Percentiles rank a stretch among this genome's conserved stretches.
Conservation (phyloP, 2,113 vertebrate genomes). For the Chaetops frenatus region DNA sequence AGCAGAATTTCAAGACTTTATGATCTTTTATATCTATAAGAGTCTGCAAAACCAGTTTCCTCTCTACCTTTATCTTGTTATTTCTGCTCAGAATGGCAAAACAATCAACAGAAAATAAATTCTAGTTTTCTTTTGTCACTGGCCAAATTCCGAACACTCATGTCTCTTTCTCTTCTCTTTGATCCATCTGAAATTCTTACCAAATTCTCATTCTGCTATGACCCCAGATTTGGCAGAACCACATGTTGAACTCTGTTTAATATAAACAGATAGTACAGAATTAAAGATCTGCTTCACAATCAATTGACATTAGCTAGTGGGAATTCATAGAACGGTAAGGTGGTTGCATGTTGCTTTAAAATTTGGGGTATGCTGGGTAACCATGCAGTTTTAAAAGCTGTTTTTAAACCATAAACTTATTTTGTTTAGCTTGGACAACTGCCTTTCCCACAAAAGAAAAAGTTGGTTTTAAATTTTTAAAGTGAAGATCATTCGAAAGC, state of each 20-base stretch:
- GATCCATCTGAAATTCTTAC: not conserved
- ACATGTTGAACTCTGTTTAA: not conserved
- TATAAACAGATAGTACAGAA: not conserved
- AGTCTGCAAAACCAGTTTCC: not conserved
- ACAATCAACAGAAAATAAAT: not conserved
- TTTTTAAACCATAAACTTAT: not conserved
- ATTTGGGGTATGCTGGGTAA: not conserved
- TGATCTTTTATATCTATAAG: not conserved
- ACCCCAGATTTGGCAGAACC: not conserved
- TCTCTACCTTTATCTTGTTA: not conserved
- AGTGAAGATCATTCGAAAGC: not conserved
- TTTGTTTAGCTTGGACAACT: not conserved
- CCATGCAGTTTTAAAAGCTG: not conserved
- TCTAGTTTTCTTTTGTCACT: not conserved
- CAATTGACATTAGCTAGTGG: not conserved
- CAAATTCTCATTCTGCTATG: not conserved
- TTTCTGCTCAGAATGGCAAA: not conserved
- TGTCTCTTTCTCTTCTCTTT: not conserved
- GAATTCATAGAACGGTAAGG: not conserved
- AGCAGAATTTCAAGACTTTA: constrained; percentile 11
- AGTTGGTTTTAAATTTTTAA: not conserved
- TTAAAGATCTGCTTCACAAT: not conserved
- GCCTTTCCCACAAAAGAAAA: not conserved
- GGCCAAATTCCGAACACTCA: not conserved
- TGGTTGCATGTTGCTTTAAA: not conserved